Base-by-base conservation (phyloP, 2,797 vertebrate genomes). In the Chrosomus eos region DNA sequence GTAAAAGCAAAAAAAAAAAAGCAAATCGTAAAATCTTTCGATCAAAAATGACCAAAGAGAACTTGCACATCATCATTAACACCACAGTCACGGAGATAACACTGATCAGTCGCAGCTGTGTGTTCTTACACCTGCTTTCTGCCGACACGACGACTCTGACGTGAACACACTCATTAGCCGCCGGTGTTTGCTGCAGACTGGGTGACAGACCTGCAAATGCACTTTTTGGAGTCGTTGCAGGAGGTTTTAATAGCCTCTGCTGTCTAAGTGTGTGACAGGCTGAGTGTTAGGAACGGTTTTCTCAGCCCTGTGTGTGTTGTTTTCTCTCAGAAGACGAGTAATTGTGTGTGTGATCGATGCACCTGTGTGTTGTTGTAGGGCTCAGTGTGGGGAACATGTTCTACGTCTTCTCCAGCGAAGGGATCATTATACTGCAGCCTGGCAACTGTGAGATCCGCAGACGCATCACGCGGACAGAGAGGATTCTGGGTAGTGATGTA, bases 341-440 rank as follows among this genome's bases (percentile, higher is more conserved):
- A 72, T 31, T 16, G 18, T 4, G 21, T 60, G 31, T 36, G 16
- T 81, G 51, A 79, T 83, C 73, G 26, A 62, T 28, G 13, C 58
- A 31, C 26, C n/a, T 73, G 66, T 73, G 64, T 83, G 58, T 81
- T 13, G 4, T 85, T 45, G 28, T 19, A 88, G 87, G 87, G 3
- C 80, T 88, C 45, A 97, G 98, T 64, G 97, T 99, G 82, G 97
- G 98, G 83, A 98, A 99, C 87, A 95, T 99, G 97, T 99, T 99
- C 92, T 99, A 99, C 9, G 93, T 99, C 89, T 99, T 99, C 92
- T 97, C 97, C 0, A 95, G 98, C 1, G 95, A 98, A 16, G 98
- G 98, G 81, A 95, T 99, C 91, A 94, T 95, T 3, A 91, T 97
- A 84, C 94, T 99, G 66, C 97, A 98, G 91, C 98, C 98, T 0